Evolutionary conservation across 2,888 invertebrate genomes (phyloP).

Genomic region (Octodonta nipae): DNA sequence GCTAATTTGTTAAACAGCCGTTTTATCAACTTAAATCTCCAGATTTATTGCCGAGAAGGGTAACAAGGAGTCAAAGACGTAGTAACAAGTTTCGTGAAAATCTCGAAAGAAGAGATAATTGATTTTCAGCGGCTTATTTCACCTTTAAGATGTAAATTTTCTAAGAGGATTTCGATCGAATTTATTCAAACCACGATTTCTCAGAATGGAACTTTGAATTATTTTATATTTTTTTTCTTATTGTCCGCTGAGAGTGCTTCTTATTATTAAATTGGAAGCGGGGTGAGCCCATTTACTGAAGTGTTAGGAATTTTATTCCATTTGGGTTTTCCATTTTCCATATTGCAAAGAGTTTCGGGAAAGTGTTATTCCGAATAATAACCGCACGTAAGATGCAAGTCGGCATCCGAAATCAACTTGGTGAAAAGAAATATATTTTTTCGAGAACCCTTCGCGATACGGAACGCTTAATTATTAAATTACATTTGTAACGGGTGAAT

Average conservation of each 20-base stretch:
- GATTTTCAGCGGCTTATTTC: conserved; percentile 19
- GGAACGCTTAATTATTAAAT: too few relatives aligned
- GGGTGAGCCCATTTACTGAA: conserved; percentile 31
- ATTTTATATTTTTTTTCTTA: conserved; percentile 23
- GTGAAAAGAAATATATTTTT: too few relatives aligned
- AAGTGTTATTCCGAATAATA: not conserved
- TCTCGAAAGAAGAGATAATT: conserved; percentile 18
- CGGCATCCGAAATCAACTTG: too few relatives aligned
- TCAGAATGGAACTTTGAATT: too few relatives aligned
- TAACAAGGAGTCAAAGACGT: too few relatives aligned
- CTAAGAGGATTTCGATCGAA: conserved; percentile 9
- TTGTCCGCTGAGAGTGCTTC: conserved; percentile 21
- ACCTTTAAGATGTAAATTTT: conserved; percentile 17
- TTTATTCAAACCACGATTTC: conserved; percentile 22
- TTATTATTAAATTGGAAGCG: conserved; percentile 25
- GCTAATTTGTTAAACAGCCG: conserved; percentile 35
- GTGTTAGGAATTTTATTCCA: conserved; percentile 31
- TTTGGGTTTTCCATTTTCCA: conserved; percentile 31
- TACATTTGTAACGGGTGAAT: too few relatives aligned
- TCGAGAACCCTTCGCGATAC: too few relatives aligned
- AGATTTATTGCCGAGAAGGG: conserved; percentile 30
- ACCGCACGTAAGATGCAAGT: too few relatives aligned
- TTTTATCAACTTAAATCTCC: conserved; percentile 32
- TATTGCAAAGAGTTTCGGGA: conserved; percentile 7
- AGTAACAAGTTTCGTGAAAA: too few relatives aligned